These are phyloP conservation scores for Suricata suricatta DNA, from an alignment of 2,113 vertebrate species.

Conservation along the genomic window DNA sequence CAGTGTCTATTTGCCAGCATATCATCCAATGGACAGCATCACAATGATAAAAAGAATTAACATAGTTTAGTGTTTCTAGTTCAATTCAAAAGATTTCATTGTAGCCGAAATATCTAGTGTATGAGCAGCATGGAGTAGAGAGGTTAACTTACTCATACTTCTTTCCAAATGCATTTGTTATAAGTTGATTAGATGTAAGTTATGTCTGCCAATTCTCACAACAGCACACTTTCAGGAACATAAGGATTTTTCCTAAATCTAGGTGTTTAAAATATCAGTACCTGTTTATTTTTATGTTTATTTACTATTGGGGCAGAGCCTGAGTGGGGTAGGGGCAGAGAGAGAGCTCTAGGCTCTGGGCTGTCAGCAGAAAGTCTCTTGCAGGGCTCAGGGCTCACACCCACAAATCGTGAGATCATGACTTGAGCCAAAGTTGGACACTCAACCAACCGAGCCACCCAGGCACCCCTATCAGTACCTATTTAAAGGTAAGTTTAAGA, in stretches of 20 bases:
- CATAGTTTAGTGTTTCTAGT: background rate
- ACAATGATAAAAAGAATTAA: background rate
- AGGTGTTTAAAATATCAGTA: background rate
- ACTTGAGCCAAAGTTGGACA: too few species aligned
- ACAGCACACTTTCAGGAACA: background rate
- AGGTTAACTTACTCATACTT: background rate
- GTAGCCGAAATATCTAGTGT: background rate
- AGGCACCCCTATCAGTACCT: too few species aligned
- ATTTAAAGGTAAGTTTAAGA: background rate
- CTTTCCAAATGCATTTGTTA: slow-evolving; percentile 15
- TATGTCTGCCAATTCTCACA: background rate
- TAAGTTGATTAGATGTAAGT: background rate
- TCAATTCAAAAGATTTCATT: slow-evolving; percentile 15
- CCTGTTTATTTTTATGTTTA: too few species aligned
- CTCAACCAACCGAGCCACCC: too few species aligned
- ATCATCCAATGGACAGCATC: background rate
- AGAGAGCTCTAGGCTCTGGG: too few species aligned
- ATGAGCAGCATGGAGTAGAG: background rate
- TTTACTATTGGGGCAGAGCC: too few species aligned
- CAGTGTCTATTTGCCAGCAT: background rate
- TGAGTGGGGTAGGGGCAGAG: too few species aligned
- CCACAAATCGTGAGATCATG: too few species aligned
- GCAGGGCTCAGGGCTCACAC: too few species aligned
- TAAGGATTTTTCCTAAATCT: background rate
- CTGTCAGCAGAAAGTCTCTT: too few species aligned